Evolutionary conservation across 2,888 invertebrate genomes (phyloP).

Genomic region (Ophraella communa): DNA sequence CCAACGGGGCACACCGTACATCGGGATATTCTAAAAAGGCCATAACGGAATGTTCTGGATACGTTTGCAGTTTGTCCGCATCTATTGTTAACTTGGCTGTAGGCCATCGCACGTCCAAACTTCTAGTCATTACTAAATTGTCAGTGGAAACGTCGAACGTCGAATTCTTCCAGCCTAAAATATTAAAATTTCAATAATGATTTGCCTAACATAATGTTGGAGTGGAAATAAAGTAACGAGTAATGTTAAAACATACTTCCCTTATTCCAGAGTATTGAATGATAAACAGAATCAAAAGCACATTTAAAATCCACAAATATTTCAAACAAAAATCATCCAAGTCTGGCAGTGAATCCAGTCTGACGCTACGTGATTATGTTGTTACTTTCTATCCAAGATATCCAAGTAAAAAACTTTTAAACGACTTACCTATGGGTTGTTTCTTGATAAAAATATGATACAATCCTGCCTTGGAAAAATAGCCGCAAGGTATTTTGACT

Average conservation of each 20-base stretch:
- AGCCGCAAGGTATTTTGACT: conserved; percentile 69
- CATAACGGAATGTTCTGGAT: conserved; percentile 76
- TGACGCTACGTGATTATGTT: no score
- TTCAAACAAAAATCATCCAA: no score
- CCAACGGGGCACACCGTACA: conserved; percentile 71
- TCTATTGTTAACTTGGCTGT: conserved; percentile 72
- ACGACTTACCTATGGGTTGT: conserved; percentile 45
- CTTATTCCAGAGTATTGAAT: no score
- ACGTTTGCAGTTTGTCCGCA: conserved; percentile 79
- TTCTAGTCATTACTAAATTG: conserved; percentile 58
- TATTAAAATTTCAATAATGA: background rate
- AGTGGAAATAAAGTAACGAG: no score
- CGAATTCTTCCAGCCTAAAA: conserved; percentile 32
- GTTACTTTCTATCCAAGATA: no score
- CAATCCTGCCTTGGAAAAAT: conserved; percentile 75
- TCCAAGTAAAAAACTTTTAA: no score
- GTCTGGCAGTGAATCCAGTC: no score
- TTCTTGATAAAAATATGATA: conserved; percentile 64
- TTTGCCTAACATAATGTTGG: no score
- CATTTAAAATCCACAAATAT: no score
- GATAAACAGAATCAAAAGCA: no score
- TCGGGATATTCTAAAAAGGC: conserved; percentile 79
- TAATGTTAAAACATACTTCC: no score
- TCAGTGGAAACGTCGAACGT: conserved; percentile 39
- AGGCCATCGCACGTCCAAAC: conserved; percentile 85